Evolutionary conservation across 2,797 vertebrate genomes (phyloP).

Genomic region (Limnodromus scolopaceus): DNA sequence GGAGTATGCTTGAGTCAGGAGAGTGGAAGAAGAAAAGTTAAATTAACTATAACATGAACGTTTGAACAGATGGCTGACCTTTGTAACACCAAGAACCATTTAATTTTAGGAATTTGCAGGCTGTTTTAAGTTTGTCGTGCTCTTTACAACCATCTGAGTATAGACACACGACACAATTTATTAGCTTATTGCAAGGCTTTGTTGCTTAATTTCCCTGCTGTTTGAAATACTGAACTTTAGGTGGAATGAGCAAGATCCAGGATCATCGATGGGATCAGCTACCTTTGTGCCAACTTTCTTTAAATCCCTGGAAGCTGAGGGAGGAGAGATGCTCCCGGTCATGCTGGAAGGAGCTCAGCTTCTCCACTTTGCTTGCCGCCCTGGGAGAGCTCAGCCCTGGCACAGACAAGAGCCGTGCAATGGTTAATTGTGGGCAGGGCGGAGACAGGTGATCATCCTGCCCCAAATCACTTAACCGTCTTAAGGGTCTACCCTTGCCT

Average conservation of each 20-base stretch:
- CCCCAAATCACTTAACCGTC: constrained; percentile 63
- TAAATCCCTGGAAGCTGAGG: not conserved
- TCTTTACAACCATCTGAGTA: not conserved
- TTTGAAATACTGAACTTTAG: not conserved
- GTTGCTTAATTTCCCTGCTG: not conserved
- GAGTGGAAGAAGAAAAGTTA: not conserved
- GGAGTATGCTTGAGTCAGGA: not conserved
- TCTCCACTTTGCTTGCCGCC: not conserved
- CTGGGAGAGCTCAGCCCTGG: not conserved
- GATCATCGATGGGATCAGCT: accelerated
- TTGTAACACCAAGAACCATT: constrained; percentile 8
- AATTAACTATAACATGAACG: not conserved
- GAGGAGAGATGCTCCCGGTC: accelerated
- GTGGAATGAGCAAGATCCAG: not conserved
- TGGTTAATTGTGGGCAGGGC: constrained; percentile 43
- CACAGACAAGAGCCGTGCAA: not conserved
- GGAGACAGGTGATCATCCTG: constrained; percentile 50
- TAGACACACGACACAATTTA: not conserved
- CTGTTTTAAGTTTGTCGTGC: not conserved
- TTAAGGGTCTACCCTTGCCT: constrained; percentile 60
- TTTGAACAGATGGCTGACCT: constrained; percentile 55
- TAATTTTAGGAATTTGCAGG: constrained; percentile 45
- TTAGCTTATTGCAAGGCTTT: not conserved
- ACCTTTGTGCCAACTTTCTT: not conserved
- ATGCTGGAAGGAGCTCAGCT: not conserved